Evolutionary conservation across 2,797 vertebrate species (phyloP), one percentile per base, ranked within the genome.

Genomic region (Gila robusta): DNA sequence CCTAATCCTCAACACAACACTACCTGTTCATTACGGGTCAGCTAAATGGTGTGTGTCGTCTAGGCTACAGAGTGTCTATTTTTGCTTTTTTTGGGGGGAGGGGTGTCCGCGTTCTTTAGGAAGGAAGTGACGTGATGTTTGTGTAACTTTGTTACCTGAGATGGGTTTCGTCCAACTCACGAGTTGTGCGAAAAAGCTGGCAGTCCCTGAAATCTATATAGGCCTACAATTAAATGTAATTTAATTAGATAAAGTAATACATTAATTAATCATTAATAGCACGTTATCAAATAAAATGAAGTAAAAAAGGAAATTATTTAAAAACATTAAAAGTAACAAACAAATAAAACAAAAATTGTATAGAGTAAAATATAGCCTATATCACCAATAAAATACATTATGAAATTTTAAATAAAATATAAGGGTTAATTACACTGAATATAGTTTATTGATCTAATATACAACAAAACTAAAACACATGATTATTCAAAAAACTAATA

Each of bases 131-230:
- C 85, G 83, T 81, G 23, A 72, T 7, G 21, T 7, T 32, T 64
- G 52, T 37, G 74, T 17, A 54, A 79, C 37, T 79, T 62, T 74
- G 84, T 86, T 72, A 89, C 88, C 88, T 87, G 88, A 84, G 86
- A 85, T 71, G 67, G 23, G 44, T 49, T 83, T 84, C 28, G 83
- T 56, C 77, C 47, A 28, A 66, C 14, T 28, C 62, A 16, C 12
- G 67, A 28, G 56, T 14, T 32, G 67, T 9, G 17, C 4, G 16
- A 21, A 28, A 32, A 10, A 5, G 5, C 8, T 19, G 39, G 8
- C 16, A 77, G 19, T 77, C 49, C 1, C 10, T 41, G 35, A 62
- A 26, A 5, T 32, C 4, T 21, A 0, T 35, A 5, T 14, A 23
- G 35, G 35, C 35, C 4, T 35, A 35, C 2, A 1, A 66, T 28